Evolutionary conservation across 1,140 invertebrate species (phyloP).

Genomic region (Helicoverpa armigera): DNA sequence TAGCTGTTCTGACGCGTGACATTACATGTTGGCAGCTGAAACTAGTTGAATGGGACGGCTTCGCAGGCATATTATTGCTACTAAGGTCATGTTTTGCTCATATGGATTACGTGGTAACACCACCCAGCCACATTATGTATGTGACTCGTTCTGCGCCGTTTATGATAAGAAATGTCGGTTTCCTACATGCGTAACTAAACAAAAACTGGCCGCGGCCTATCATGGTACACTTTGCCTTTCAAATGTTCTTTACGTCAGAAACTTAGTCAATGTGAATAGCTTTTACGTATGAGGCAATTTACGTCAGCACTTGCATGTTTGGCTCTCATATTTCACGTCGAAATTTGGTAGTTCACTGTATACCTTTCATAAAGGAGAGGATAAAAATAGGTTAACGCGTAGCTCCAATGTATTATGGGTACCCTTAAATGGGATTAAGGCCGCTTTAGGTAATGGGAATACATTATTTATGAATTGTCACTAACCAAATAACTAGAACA

Average conservation of each 20-base stretch:
- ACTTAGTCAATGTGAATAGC: conserved; percentile 42
- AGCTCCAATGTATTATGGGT: conserved; percentile 5
- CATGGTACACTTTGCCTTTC: conserved; percentile 45
- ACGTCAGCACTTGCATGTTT: conserved; percentile 53
- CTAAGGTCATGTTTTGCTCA: conserved; percentile 41
- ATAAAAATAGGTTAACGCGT: conserved; percentile 41
- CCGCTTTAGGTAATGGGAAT: background rate
- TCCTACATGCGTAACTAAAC: conserved; percentile 17
- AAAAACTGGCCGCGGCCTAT: conserved; percentile 15
- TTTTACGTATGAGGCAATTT: conserved; percentile 46
- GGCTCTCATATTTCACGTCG: conserved; percentile 48
- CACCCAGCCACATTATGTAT: conserved; percentile 9
- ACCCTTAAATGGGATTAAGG: conserved; percentile 11
- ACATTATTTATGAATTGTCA: background rate
- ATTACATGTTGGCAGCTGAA: conserved; percentile 29
- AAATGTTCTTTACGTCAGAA: conserved; percentile 53
- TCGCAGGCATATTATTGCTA: conserved; percentile 23
- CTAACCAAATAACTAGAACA: background rate
- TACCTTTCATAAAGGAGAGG: conserved; percentile 21
- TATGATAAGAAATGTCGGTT: conserved; percentile 40
- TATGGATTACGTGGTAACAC: conserved; percentile 16
- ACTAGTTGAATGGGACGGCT: conserved; percentile 29
- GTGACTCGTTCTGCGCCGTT: conserved; percentile 39
- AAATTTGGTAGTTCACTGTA: conserved; percentile 49
- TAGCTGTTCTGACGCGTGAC: conserved; percentile 46